Base-by-base conservation (phyloP, 2,888 invertebrate genomes). In the Rotaria magnacalcarata region DNA sequence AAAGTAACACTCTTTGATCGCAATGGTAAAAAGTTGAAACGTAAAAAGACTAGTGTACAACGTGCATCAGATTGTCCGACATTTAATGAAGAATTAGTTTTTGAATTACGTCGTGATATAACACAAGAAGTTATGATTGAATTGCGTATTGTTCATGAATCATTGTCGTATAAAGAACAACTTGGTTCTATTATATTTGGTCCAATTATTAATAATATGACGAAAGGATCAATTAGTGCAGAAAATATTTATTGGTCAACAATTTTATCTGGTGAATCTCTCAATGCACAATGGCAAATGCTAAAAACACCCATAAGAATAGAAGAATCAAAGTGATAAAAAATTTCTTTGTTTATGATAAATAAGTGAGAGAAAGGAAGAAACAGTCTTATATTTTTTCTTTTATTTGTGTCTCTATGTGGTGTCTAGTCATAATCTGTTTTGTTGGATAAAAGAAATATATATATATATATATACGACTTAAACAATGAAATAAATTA, bases 21-120 rank as follows among this genome's bases (percentile, higher is more conserved):
- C 7, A 85, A 86, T 58, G 86, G 86, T 8, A 85, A 85, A 85
- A 85, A 85, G 60, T 11, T 86, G 2, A 86, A 86, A 85, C 85
- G 85, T 34, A 86, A 86, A 47, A 86, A 86, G 34, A 86, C 86
- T 5, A 85, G 80, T 27, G 74, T 75, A n/a, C 85, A 86, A 54
- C 75, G 75, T 54, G 85, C 75, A 75, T 85, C 80, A 19, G 47
- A 58, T 52, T 84, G 84, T 75, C 86, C 86, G 21, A 52, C 67
- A 21, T 86, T 80, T 41, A 86, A 86, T 85, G 86, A 86, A 85
- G 86, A 86, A 80, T 52, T 86, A 27, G 86, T 86, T 50, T 86
- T 86, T 85, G 74, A 85, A 60, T 50, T 86, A 41, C 85, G 85
- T 85, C 85, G 85, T 54, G 86, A 86, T 7, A 50, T 85, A 47